phyloP scores from a whole-genome alignment of 2,888 invertebrate species.

The Actias luna region DNA sequence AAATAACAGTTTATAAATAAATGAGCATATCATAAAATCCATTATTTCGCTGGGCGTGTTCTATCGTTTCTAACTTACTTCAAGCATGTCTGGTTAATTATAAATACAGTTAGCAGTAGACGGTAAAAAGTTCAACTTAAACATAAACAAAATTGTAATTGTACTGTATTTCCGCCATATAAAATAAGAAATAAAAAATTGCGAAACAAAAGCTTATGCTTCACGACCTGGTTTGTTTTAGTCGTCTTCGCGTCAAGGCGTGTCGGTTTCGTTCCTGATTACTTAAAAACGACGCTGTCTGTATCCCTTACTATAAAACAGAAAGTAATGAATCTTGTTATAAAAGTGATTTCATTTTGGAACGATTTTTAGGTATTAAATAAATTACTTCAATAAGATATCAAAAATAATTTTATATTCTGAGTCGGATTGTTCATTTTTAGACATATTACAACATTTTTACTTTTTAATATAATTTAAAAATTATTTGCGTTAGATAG shows the following conservation, averaged over 20 bases:
- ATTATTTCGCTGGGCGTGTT: no score
- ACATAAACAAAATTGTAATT: not conserved
- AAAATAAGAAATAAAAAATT: slow-evolving; percentile 25
- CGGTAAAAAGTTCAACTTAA: not conserved
- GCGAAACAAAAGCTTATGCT: slow-evolving; percentile 31
- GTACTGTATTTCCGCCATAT: slow-evolving; percentile 14
- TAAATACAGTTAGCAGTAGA: not conserved
- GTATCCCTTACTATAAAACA: slow-evolving; percentile 22
- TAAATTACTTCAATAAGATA: not conserved
- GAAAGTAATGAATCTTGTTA: not conserved
- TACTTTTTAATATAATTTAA: not conserved
- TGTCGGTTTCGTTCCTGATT: slow-evolving; percentile 37
- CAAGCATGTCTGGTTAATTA: not conserved
- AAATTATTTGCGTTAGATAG: no score
- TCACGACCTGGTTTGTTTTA: slow-evolving; percentile 33
- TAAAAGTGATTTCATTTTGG: not conserved
- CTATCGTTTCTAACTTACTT: no score
- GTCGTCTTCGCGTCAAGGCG: slow-evolving; percentile 32
- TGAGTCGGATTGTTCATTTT: no score
- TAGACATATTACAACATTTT: not conserved
- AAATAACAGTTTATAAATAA: not conserved
- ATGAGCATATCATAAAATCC: not conserved
- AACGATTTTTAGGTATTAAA: not conserved
- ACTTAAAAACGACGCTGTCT: slow-evolving; percentile 37
- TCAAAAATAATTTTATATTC: no score